Evolutionary conservation across 2,113 vertebrate genomes (phyloP).

Genomic region (Alethe diademata): DNA sequence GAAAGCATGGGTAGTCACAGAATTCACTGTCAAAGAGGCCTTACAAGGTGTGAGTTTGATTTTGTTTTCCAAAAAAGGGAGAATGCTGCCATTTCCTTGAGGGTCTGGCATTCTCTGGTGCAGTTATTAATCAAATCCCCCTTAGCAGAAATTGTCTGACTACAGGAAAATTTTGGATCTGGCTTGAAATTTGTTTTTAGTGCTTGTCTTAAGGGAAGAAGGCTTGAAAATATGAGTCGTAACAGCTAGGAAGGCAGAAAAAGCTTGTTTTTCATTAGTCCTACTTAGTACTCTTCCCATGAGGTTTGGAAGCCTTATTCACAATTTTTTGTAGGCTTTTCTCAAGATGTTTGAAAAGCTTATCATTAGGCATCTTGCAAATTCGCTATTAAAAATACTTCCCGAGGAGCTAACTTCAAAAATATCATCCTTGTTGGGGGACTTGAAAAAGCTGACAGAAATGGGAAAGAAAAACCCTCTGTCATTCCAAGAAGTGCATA

Average conservation of each 20-base stretch:
- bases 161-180: neutral
- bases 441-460: neutral
- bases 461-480: neutral
- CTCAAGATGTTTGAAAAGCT: neutral
- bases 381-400: neutral
- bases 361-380: neutral
- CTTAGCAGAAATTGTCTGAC: neutral
- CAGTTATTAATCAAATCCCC: neutral
- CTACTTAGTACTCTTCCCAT: neutral
- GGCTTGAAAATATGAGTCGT: neutral
- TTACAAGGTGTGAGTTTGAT: neutral
- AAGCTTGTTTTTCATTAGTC: neutral
- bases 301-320: conserved; percentile 1
- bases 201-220: conserved; percentile 13
- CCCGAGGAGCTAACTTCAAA: neutral
- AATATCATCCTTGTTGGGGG: neutral
- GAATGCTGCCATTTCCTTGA: neutral
- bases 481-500: neutral
- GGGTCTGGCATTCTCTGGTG: neutral
- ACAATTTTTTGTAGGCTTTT: neutral
- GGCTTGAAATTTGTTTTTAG: neutral
- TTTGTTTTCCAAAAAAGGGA: neutral
- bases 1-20: neutral
- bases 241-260: conserved; percentile 7
- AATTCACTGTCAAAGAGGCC: neutral